Evolutionary conservation across 1,140 invertebrate species (phyloP).

Genomic region (Pomacea maculata): DNA sequence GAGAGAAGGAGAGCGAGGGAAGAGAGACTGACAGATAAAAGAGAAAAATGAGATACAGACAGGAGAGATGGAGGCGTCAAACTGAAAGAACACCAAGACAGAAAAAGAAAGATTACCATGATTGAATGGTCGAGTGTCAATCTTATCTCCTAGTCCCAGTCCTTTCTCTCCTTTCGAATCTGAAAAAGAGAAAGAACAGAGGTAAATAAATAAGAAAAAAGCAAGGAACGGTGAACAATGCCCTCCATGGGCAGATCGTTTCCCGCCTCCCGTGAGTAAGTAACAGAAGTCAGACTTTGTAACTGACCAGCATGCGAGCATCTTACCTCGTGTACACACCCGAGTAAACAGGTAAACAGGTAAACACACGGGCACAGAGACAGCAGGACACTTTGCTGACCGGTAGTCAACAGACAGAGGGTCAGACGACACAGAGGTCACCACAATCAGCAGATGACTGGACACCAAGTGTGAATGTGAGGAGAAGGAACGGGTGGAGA

Average conservation of each 20-base stretch:
- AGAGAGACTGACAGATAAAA: constrained; percentile 3
- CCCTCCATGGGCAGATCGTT: too few species aligned
- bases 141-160: too few species aligned
- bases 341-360: neutral
- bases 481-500: too few species aligned
- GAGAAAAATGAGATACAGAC: constrained; percentile 9
- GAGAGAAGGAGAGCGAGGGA: neutral
- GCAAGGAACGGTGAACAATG: too few species aligned
- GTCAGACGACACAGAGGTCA: neutral
- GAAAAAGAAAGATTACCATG: too few species aligned
- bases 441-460: too few species aligned
- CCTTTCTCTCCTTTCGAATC: too few species aligned
- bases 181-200: too few species aligned
- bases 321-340: neutral
- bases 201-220: too few species aligned
- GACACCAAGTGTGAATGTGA: too few species aligned
- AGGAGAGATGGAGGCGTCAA: neutral
- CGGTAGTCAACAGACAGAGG: neutral
- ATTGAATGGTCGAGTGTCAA: too few species aligned
- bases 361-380: neutral
- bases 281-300: neutral
- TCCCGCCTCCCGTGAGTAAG: too few species aligned
- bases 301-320: neutral
- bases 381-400: neutral
- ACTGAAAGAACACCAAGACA: neutral